A percentile compares a stretch with the other conserved stretches of the same genome.
Evolutionary conservation across 2,797 vertebrate genomes (phyloP).

Genomic region (Scomberomorus guttatus): DNA sequence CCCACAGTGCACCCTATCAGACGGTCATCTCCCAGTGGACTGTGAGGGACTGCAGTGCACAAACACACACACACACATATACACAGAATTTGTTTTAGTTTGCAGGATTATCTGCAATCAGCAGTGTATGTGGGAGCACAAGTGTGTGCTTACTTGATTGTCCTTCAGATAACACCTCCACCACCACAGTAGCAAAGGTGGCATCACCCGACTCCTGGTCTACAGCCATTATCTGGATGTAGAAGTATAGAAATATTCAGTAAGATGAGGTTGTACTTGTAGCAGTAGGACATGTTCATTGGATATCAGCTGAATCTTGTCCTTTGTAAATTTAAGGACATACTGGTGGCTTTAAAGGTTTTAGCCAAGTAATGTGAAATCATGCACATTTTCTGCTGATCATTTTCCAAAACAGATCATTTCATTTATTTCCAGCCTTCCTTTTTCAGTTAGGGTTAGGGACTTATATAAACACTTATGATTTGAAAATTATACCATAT

Average conservation of each 20-base stretch:
- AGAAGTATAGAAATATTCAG: background rate
- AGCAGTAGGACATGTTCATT: background rate
- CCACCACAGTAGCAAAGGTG: slow-evolving; percentile 75
- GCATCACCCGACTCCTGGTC: slow-evolving; percentile 88
- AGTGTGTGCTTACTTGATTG: slow-evolving; percentile 79
- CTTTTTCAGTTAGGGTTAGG: background rate
- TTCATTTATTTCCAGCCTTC: background rate
- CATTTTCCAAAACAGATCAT: too few species aligned
- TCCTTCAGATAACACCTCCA: slow-evolving; percentile 85
- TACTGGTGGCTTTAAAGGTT: background rate
- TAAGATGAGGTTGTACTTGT: background rate
- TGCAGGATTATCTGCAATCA: background rate
- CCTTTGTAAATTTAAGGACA: background rate
- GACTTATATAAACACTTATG: background rate
- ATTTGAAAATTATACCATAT: too few species aligned
- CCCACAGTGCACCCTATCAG: slow-evolving; percentile 78
- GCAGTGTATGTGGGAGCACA: background rate
- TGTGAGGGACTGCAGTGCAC: slow-evolving; percentile 76
- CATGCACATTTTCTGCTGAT: background rate
- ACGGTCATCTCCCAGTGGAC: slow-evolving; percentile 67
- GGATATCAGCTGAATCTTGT: background rate
- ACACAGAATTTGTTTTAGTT: slow-evolving; percentile 1
- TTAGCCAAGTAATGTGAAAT: background rate
- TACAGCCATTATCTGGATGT: slow-evolving; percentile 82
- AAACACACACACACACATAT: slow-evolving; percentile 35